A percentile compares a stretch with the other conserved stretches of the same genome.
phyloP scores from a whole-genome alignment of 2,113 vertebrate genomes.

The Dipodomys spectabilis region DNA sequence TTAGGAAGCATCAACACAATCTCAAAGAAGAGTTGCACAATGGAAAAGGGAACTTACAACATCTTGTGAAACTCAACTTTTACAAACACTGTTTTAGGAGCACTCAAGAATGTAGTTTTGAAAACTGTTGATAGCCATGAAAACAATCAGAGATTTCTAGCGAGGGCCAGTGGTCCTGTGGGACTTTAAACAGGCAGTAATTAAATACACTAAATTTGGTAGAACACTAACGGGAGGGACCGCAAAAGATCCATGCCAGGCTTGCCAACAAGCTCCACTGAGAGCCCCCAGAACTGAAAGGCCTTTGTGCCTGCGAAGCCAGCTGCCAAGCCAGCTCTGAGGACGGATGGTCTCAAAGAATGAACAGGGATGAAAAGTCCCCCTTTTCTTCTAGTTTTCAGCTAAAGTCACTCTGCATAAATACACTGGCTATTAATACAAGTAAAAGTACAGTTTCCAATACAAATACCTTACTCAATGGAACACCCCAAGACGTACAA shows the following conservation, averaged over 20 bases:
- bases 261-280: not conserved
- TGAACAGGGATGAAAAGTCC: not conserved
- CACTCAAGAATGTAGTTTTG: not conserved
- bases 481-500: not conserved
- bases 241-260: not conserved
- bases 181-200: not conserved
- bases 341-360: not conserved
- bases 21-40: not conserved
- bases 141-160: not conserved
- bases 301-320: not conserved
- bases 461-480: not conserved
- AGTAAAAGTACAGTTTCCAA: constrained; percentile 3
- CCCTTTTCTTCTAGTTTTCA: constrained; percentile 6
- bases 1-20: not conserved
- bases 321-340: constrained; percentile 2
- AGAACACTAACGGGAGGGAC: not conserved
- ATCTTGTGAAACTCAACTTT: not conserved
- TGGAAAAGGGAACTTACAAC: not conserved
- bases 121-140: not conserved
- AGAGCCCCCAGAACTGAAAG: not conserved
- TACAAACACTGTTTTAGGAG: not conserved
- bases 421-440: not conserved
- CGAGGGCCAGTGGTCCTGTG: not conserved
- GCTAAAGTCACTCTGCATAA: not conserved
- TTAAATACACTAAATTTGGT: not conserved